A percentile compares a stretch with the other conserved stretches of the same genome.
These are phyloP conservation scores for Eulithis testata DNA, from an alignment of 2,888 invertebrate species.

Conservation along the genomic window DNA sequence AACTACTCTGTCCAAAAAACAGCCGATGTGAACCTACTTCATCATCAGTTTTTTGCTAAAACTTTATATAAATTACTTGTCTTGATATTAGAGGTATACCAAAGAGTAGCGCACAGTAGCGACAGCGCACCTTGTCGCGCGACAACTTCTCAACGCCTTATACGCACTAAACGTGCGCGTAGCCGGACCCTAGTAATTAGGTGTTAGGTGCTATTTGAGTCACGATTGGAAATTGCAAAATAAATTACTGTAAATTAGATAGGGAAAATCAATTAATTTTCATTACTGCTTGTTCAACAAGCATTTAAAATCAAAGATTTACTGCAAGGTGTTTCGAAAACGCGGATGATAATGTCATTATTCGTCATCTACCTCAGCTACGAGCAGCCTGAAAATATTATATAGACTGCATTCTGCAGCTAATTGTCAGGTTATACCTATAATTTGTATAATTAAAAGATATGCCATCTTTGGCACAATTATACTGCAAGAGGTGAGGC, in stretches of 20 bases:
- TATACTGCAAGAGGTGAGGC: not conserved
- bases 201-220: constrained; percentile 25
- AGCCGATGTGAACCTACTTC: too few relatives aligned
- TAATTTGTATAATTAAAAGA: too few relatives aligned
- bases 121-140: constrained; percentile 32
- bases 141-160: constrained; percentile 33
- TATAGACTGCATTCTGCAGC: too few relatives aligned
- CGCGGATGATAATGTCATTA: too few relatives aligned
- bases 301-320: not conserved
- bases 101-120: constrained; percentile 27
- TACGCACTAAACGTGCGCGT: constrained; percentile 29
- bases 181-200: constrained; percentile 25
- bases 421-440: too few relatives aligned
- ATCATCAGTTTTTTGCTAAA: too few relatives aligned
- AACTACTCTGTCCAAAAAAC: too few relatives aligned
- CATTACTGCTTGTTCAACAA: not conserved
- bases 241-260: constrained; percentile 1
- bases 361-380: too few relatives aligned
- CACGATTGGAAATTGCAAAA: constrained; percentile 29
- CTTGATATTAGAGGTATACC: not conserved
- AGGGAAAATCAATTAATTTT: constrained; percentile 2
- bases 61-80: too few relatives aligned
- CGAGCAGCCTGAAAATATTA: too few relatives aligned
- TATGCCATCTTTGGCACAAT: not conserved
- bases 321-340: too few relatives aligned